These are phyloP conservation scores for Carapus acus DNA, from an alignment of 2,797 vertebrate genomes.

Conservation along the genomic window DNA sequence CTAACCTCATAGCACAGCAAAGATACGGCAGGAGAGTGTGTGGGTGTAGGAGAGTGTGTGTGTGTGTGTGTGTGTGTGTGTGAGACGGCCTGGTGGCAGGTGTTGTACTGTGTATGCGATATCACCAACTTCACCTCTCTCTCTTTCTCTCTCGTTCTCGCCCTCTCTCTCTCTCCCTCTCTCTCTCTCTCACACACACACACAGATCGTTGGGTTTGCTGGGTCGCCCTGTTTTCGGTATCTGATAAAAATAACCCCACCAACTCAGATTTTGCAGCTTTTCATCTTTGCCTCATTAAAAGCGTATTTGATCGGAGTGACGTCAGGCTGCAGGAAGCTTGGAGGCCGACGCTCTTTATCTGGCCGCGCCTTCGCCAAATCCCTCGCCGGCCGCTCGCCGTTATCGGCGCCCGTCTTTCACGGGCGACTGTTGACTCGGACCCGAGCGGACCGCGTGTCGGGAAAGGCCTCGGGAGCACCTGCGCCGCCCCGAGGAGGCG, in stretches of 20 bases:
- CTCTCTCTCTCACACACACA: too few relatives aligned
- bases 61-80: slow-evolving; percentile 33
- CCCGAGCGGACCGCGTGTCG: slow-evolving; percentile 39
- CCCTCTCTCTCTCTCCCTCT: too few relatives aligned
- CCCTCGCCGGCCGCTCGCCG: slow-evolving; percentile 15
- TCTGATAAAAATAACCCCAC: background rate
- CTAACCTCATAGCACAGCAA: slow-evolving; percentile 33
- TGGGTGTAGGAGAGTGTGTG: slow-evolving; percentile 26
- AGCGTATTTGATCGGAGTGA: slow-evolving; percentile 6
- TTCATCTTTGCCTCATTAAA: slow-evolving; percentile 9
- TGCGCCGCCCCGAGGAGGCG: slow-evolving; percentile 3
- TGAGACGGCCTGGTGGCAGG: slow-evolving; percentile 52
- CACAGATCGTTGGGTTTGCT: background rate
- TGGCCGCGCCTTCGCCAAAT: slow-evolving; percentile 33
- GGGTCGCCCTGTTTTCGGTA: background rate
- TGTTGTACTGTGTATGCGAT: slow-evolving; percentile 48
- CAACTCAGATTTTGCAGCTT: background rate
- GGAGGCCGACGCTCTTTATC: slow-evolving; percentile 34
- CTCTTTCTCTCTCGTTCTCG: too few relatives aligned
- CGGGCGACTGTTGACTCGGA: slow-evolving; percentile 36
- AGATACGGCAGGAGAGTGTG: slow-evolving; percentile 4
- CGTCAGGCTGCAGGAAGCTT: slow-evolving; percentile 22
- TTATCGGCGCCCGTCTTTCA: slow-evolving; percentile 42
- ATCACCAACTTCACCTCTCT: slow-evolving; percentile 16
- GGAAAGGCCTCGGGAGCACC: slow-evolving; percentile 42